Percentiles rank a stretch among this genome's conserved stretches.
These are phyloP conservation scores for Carollia perspicillata DNA, from an alignment of 2,113 vertebrate genomes.

Conservation along the genomic window DNA sequence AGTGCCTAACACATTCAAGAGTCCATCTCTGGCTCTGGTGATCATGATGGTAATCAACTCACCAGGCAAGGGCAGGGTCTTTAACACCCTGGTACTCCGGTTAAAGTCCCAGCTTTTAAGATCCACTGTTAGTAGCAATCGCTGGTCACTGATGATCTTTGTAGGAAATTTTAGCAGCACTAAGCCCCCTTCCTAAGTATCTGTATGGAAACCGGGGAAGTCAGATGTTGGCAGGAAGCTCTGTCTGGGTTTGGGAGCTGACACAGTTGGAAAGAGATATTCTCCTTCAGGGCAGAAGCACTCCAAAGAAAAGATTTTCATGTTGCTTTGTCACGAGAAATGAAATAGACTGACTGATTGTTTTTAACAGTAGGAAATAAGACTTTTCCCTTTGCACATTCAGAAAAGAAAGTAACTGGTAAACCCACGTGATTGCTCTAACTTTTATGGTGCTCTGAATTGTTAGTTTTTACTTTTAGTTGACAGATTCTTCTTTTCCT, in stretches of 20 bases:
- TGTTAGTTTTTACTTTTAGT: conserved; percentile 1
- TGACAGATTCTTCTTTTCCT: background rate
- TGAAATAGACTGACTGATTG: background rate
- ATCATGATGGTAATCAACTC: background rate
- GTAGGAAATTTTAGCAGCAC: background rate
- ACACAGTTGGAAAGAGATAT: background rate
- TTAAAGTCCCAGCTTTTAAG: background rate
- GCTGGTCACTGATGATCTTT: background rate
- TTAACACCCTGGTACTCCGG: background rate
- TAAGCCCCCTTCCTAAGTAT: background rate
- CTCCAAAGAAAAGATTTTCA: background rate
- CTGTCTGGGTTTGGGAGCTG: background rate
- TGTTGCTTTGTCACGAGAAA: background rate
- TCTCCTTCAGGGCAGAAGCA: background rate
- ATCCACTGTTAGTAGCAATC: background rate
- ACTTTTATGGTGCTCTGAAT: background rate
- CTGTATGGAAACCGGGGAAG: background rate
- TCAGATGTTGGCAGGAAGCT: background rate
- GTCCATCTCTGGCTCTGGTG: background rate
- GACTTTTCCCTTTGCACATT: background rate
- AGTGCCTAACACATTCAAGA: background rate
- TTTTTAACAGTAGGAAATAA: conserved; percentile 15
- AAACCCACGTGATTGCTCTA: background rate
- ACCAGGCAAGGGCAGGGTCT: background rate
- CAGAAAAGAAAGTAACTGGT: background rate